Conservation (phyloP, 2,113 vertebrate species). For the Microtus ochrogaster region DNA sequence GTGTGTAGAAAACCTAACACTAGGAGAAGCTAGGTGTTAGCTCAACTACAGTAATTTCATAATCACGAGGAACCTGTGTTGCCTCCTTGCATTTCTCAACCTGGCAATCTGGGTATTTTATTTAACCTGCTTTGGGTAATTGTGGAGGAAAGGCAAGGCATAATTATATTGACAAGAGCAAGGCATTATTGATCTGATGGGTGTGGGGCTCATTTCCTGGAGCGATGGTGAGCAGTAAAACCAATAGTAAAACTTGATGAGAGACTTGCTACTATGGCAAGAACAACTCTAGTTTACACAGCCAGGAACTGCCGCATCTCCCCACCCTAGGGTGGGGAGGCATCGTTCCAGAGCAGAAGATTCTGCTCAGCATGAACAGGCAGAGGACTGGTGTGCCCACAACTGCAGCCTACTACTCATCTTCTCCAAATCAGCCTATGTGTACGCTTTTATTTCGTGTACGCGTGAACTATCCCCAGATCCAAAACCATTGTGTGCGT, state of each 20-base stretch:
- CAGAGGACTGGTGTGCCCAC: neutral
- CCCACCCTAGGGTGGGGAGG: too few species aligned
- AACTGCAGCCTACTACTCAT: neutral
- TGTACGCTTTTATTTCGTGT: neutral
- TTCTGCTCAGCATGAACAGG: neutral
- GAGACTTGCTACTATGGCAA: neutral
- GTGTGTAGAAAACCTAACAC: neutral
- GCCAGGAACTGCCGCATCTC: neutral
- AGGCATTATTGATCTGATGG: constrained; percentile 19
- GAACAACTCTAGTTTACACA: neutral
- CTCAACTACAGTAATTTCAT: neutral
- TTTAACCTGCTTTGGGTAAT: neutral
- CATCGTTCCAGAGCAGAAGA: neutral
- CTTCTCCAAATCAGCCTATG: neutral
- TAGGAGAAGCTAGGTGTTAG: neutral
- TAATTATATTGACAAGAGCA: neutral
- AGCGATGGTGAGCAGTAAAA: neutral
- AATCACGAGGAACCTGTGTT: neutral
- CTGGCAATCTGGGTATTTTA: neutral
- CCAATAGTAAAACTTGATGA: neutral
- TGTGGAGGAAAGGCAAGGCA: neutral
- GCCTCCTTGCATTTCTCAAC: neutral
- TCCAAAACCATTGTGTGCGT: neutral
- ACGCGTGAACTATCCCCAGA: neutral
- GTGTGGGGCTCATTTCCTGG: constrained; percentile 3